Percentiles rank a stretch among this genome's conserved stretches.
phyloP scores from a whole-genome alignment of 2,797 vertebrate species.

The Danionella dracula region DNA sequence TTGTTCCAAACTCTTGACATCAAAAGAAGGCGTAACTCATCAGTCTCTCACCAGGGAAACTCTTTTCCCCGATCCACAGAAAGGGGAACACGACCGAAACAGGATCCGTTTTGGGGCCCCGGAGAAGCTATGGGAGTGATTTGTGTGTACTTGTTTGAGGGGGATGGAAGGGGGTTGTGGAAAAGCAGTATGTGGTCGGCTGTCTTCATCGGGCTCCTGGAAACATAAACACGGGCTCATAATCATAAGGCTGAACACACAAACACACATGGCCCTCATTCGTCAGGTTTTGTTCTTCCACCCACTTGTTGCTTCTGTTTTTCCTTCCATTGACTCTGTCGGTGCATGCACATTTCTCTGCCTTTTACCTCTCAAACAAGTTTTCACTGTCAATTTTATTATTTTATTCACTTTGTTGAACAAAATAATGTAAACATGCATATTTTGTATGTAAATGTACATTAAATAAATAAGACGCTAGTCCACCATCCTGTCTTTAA shows the following conservation, averaged over 20 bases:
- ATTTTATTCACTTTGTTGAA: too few species aligned
- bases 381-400: too few species aligned
- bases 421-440: too few species aligned
- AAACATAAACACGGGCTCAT: slow-evolving; percentile 30
- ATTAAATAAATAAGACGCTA: too few species aligned
- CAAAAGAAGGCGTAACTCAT: slow-evolving; percentile 72
- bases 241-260: slow-evolving; percentile 9
- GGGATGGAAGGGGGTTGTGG: slow-evolving; percentile 13
- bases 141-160: slow-evolving; percentile 7
- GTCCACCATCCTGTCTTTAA: too few species aligned
- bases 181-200: slow-evolving; percentile 7
- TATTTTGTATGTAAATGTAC: too few species aligned
- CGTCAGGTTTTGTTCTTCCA: neutral
- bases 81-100: slow-evolving; percentile 46
- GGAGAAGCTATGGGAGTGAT: slow-evolving; percentile 17
- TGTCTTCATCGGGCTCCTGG: slow-evolving; percentile 1
- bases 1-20: slow-evolving; percentile 70
- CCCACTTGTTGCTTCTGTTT: neutral
- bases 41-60: slow-evolving; percentile 67
- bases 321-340: neutral
- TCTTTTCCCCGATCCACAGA: slow-evolving; percentile 59
- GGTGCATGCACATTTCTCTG: neutral
- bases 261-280: slow-evolving; percentile 34
- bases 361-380: neutral
- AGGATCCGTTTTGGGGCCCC: slow-evolving; percentile 8